phyloP scores from a whole-genome alignment of 2,113 vertebrate species.

The Crotophaga sulcirostris region DNA sequence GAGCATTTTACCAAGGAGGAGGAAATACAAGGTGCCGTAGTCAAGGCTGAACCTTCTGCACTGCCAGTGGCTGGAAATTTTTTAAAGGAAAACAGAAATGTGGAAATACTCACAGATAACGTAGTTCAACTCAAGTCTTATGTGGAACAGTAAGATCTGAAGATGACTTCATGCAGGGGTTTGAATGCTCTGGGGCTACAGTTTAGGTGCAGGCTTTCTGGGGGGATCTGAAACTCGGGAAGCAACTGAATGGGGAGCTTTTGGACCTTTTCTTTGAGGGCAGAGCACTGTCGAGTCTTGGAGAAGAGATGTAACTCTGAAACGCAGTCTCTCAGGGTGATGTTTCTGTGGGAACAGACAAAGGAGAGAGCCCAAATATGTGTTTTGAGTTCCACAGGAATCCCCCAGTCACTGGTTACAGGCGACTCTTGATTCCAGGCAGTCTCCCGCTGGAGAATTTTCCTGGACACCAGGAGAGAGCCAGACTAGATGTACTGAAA shows the following conservation, averaged over 20 bases:
- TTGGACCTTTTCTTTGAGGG: not conserved
- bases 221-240: not conserved
- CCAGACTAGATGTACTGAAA: not conserved
- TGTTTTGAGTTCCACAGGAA: not conserved
- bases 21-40: not conserved
- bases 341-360: not conserved
- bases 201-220: not conserved
- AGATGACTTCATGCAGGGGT: not conserved
- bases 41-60: not conserved
- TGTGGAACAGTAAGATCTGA: not conserved
- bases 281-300: not conserved
- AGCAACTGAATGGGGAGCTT: not conserved
- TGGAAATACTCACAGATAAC: not conserved
- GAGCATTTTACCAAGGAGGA: not conserved
- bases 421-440: not conserved
- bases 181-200: not conserved
- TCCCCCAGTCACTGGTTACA: not conserved
- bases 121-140: not conserved
- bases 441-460: not conserved
- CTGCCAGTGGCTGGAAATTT: not conserved
- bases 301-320: not conserved
- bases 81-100: not conserved
- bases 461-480: not conserved
- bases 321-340: not conserved
- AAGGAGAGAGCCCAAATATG: not conserved